Evolutionary conservation across 1,140 invertebrate genomes (phyloP), one percentile per base, ranked within the genome.

Genomic region (Lepidurus couesii): DNA sequence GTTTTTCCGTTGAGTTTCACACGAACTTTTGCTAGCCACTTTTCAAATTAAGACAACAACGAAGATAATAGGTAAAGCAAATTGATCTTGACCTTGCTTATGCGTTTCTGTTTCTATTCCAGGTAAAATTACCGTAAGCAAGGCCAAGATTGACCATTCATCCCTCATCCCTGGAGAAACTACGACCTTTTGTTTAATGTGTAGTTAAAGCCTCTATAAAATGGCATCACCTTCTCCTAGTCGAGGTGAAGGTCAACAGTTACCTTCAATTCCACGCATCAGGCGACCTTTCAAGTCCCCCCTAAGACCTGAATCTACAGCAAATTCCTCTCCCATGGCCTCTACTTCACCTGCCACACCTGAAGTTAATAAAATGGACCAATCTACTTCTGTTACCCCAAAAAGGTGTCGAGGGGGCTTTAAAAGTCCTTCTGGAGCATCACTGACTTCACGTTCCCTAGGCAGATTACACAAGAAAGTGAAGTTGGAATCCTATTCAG

Each of bases 211-310:
- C 42, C 44, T 43, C 44, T 76, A 44, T 24, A 43, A n/a, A 10
- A 42, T 44, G 43, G 74, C 43, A 75, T 75, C 73, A 34, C 78
- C 78, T 9, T 74, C 10, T 44, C 2, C 13, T 16, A 11, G 45
- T 26, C 16, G 43, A 16, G 26, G 73, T 21, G 74, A 79, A 79
- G 21, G 53, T 65, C 53, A 21, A 7, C 21, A 74, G 9, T 44
- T 43, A 45, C 34, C 43, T n/a, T 42, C 43, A 24, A 44, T 43
- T 26, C 34, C 65, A 24, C 34, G 74, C 47, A 21, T 79, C 21
- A 75, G 73, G 21, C 78, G 74, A 11, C 78, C 78, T 26, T 79
- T 79, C 74, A 79, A 79, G 44, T 79, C 78, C 9, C 78, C 78
- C 9, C 34, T 16, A 44, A 44, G 26, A 13, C 73, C 16, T 44